Base-by-base conservation (phyloP, 2,888 invertebrate genomes). In the Pilophorus perplexus region DNA sequence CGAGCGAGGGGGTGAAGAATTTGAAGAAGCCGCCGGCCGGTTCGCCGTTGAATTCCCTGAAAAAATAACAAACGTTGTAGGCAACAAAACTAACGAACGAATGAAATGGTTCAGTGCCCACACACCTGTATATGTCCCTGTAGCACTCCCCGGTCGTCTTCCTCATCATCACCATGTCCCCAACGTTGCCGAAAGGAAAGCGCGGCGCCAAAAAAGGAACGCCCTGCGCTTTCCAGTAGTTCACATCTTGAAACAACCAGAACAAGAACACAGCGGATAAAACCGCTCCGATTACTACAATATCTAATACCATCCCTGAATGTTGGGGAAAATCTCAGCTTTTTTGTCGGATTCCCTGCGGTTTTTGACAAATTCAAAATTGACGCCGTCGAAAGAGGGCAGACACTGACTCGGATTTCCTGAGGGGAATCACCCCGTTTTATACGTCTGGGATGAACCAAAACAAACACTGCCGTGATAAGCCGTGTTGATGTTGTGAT, bases 41-140 rank as follows among this genome's bases (percentile, higher is more conserved):
- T 23, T 50, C 18, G 10, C 27, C 42, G 48, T 37, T 20, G 20
- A 59, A 67, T 38, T 67, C 50, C 14, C 67, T 67, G n/a, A 2
- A 28, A 25, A 22, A 50, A 33, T 6, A 6, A 33, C 33, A 6
- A 12, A 33, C 33, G 33, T 23, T 50, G 10, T 42, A 38, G 28
- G 20, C 12, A 37, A 37, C 33, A 33, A 44, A 10, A 44, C 14
- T 5, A 18, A 37, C 12, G 37, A 37, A 10, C 37, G 12, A 10
- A 37, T n/a, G n/a, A n/a, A n/a, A n/a, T n/a, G n/a, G n/a, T n/a
- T n/a, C n/a, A n/a, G n/a, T n/a, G n/a, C n/a, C n/a, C 6, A 33
- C 33, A 33, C 25, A 66, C 66, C 52, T 67, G 60, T 67, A 67
- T 18, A 67, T 18, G 14, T 67, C 67, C 16, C 20, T 14, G 28